A percentile compares a stretch with the other conserved stretches of the same genome.
Conservation (phyloP, 2,797 vertebrate genomes). For the Neostethus bicornis region DNA sequence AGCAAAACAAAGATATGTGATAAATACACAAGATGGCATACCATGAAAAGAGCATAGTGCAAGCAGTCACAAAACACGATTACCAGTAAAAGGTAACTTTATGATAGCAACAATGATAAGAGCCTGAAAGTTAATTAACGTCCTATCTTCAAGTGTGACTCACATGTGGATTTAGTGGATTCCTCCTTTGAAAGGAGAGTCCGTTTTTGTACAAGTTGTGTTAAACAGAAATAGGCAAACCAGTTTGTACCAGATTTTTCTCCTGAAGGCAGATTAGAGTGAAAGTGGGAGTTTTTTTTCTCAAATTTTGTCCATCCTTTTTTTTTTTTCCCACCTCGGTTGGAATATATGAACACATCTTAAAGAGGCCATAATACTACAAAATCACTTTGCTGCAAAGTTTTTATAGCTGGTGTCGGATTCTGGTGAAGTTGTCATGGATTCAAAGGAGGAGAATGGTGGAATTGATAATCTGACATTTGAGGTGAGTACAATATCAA, state of each 20-base stretch:
- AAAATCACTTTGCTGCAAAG: not conserved
- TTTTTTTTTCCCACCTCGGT: not conserved
- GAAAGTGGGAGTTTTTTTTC: slow-evolving; percentile 1
- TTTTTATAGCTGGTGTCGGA: not conserved
- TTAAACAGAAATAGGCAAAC: not conserved
- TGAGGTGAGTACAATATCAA: slow-evolving; percentile 76
- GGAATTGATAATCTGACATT: slow-evolving; percentile 75
- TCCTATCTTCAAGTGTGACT: not conserved
- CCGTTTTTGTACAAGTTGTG: not conserved
- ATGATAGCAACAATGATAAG: not conserved
- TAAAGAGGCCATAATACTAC: not conserved
- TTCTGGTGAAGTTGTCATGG: slow-evolving; percentile 22
- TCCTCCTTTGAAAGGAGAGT: not conserved
- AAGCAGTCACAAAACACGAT: not conserved
- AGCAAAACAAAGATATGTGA: not conserved
- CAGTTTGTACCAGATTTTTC: not conserved
- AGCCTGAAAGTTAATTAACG: not conserved
- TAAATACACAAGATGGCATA: not conserved
- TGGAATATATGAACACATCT: not conserved
- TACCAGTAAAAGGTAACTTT: not conserved
- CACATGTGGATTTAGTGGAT: not conserved
- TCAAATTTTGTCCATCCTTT: not conserved
- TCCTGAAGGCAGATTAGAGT: not conserved
- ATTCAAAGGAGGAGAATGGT: slow-evolving; percentile 55
- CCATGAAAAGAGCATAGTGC: not conserved